Evolutionary conservation across 1,140 invertebrate genomes (phyloP).

Genomic region (Pogonognathellus flavescens): DNA sequence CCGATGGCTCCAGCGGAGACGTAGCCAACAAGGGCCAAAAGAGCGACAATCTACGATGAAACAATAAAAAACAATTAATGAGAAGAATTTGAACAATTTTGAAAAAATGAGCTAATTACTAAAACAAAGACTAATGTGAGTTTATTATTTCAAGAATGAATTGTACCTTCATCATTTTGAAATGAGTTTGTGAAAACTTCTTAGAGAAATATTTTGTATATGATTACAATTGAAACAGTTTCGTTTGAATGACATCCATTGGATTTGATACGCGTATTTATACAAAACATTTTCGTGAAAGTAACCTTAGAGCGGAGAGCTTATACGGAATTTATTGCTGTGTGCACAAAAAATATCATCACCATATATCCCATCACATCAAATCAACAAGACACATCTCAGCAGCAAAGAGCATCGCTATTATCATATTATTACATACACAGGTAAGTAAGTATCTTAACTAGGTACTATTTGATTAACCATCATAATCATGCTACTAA

Average conservation of each 20-base stretch:
- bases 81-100: neutral
- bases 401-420: neutral
- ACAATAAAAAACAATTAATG: neutral
- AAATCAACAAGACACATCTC: constrained; percentile 1
- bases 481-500: neutral
- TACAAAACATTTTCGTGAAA: constrained; percentile 47
- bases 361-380: constrained; percentile 6
- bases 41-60: constrained; percentile 32
- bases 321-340: constrained; percentile 38
- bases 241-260: constrained; percentile 19
- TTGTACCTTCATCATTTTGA: constrained; percentile 34
- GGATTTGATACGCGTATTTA: constrained; percentile 27
- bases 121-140: neutral
- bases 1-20: constrained; percentile 43
- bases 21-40: constrained; percentile 51
- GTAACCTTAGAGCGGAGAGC: constrained; percentile 45
- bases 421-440: no score
- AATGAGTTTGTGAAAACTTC: neutral
- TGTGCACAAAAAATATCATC: constrained; percentile 43
- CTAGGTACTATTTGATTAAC: neutral
- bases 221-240: constrained; percentile 36
- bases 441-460: neutral
- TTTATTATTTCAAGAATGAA: neutral
- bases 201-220: constrained; percentile 10
- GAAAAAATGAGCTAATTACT: neutral